Base-by-base conservation (phyloP, 2,113 vertebrate genomes). In the Irena cyanogastra region DNA sequence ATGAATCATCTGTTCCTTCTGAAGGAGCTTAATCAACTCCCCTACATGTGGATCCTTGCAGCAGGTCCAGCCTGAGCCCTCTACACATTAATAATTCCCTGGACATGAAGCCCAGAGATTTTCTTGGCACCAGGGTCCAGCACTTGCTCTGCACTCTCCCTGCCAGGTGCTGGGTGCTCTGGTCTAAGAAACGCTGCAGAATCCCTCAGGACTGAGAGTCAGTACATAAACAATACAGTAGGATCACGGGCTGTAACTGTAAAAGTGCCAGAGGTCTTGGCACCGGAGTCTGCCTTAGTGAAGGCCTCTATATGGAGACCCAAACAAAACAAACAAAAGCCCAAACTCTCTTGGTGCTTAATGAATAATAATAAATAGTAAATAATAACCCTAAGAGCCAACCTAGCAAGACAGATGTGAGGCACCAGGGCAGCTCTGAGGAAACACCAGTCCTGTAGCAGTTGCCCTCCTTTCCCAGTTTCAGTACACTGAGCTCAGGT, bases 271-370 rank as follows among this genome's bases (percentile, higher is more conserved):
- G 49, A 89, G 89, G 94, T 87, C 83, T 75, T 93, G 94, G 95
- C 96, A 78, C 79, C 3, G 2, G 28, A 59, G 64, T 18, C 72
- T 59, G 87, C 88, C 88, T 90, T 69, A 44, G 95, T 31, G 4
- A 89, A 90, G 90, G 90, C 80, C 92, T 93, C 88, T 39, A 87
- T 84, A 75, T 60, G 72, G 94, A 96, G 94, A 95, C 93, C 90
- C 93, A 96, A 96, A 81, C 90, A 94, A 96, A 96, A 93, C 90
- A 95, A 95, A 95, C 90, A 96, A 84, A 92, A 95, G 83, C 79
- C 93, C 95, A 60, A 93, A 87, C 45, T 89, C 90, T 92, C 69
- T 93, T 52, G 70, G 83, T 7, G 20, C 86, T 72, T 94, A 87
- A 95, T 64, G 88, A 95, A 69, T 80, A 95, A 91, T 53, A 94